Base-by-base conservation (phyloP, 2,797 vertebrate genomes). In the Trachurus trachurus region DNA sequence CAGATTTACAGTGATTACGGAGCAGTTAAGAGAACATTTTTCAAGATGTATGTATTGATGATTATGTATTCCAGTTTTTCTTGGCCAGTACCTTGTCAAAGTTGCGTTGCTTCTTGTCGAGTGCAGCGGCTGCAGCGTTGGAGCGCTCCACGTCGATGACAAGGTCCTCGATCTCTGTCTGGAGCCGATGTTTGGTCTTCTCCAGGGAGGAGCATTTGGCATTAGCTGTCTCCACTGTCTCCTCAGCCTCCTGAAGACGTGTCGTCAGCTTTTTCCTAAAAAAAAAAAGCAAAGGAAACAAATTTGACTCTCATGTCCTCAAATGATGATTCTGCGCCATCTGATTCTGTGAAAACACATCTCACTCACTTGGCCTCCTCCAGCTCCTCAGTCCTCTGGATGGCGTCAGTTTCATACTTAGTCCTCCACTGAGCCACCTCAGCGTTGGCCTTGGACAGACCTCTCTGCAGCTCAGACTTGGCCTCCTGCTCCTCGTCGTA, bases 371-470 rank as follows among this genome's bases (percentile, higher is more conserved):
- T 99, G 83, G 98, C 97, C 81, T 98, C 97, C 86, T 99, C 97
- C 76, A 99, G 94, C 85, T 98, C 97, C 92, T 98, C 97, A 0
- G 96, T 99, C 88, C 96, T 96, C 85, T 97, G 97, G 85, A 99
- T 98, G 86, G 97, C 97, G 0, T 99, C 97, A 0, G 97, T 98
- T 92, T 98, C 97, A 0, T 98, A 99, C 86, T 98, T 99, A 75
- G 96, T 98, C 89, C 97, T 97, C 97, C 98, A 98, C 83, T 98
- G 97, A 60, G 98, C 96, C 66, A 99, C 97, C 90, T 98, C 98
- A 0, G 95, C 93, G 0, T 99, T 98, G 86, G 97, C 97, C 84
- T 98, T 98, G 79, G 97, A 98, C 78, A 98, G 86, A 74, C 95
- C 94, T 84, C 97, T 94, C 94, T 98, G 97, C 61, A 98, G 90